Conservation (phyloP, 1,140 invertebrate species). For the Eciton burchellii region DNA sequence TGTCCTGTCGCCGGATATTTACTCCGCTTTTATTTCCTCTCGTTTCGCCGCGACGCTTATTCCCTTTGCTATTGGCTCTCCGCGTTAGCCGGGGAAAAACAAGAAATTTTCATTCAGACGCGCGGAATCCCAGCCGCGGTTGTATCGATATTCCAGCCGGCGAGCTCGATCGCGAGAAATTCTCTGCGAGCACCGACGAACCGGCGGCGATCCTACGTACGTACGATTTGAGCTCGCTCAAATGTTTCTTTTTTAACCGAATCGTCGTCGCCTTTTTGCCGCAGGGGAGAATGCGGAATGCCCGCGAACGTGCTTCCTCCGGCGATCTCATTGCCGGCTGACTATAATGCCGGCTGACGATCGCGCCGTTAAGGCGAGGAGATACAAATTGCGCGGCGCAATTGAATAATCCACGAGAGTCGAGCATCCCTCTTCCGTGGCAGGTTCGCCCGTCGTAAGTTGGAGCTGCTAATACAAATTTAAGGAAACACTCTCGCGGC, state of each 20-base stretch:
- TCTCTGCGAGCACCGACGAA: background rate
- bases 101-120: slow-evolving; percentile 28
- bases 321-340: slow-evolving; percentile 27
- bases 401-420: slow-evolving; percentile 74
- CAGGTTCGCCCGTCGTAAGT: slow-evolving; percentile 62
- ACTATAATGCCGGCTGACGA: slow-evolving; percentile 46
- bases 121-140: background rate
- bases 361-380: slow-evolving; percentile 9
- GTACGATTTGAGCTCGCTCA: background rate
- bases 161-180: background rate
- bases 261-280: slow-evolving; percentile 8
- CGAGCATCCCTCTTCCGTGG: slow-evolving; percentile 46
- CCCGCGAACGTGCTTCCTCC: slow-evolving; percentile 11
- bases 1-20: slow-evolving; percentile 50
- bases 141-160: background rate
- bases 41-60: slow-evolving; percentile 26
- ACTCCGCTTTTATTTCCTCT: slow-evolving; percentile 32
- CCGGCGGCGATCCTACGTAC: background rate
- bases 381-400: slow-evolving; percentile 70
- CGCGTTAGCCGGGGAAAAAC: slow-evolving; percentile 43
- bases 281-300: slow-evolving; percentile 2
- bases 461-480: slow-evolving; percentile 69
- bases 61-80: background rate
- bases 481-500: slow-evolving; percentile 63
- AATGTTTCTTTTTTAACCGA: slow-evolving; percentile 32